Percentiles rank a stretch among this genome's conserved stretches.
These are phyloP conservation scores for Mastomys natalensis DNA, from an alignment of 2,113 vertebrate genomes.

Conservation along the genomic window DNA sequence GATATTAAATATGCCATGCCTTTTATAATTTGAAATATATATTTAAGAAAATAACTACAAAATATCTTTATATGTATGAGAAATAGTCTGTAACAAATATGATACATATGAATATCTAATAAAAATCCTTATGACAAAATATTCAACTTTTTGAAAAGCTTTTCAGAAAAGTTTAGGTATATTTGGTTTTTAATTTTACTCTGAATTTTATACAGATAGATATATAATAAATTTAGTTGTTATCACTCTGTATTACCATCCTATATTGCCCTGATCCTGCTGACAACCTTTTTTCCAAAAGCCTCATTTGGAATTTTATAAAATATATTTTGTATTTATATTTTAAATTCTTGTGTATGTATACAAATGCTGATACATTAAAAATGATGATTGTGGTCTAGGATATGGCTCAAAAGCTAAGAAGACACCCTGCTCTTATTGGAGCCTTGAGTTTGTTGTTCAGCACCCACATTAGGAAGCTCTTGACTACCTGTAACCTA, in stretches of 20 bases:
- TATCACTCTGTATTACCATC: background rate
- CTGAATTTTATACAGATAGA: background rate
- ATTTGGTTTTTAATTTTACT: background rate
- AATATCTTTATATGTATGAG: background rate
- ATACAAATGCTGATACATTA: background rate
- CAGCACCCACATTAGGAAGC: background rate
- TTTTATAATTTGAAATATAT: background rate
- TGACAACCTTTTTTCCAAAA: background rate
- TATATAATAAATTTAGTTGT: background rate
- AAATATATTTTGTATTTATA: background rate
- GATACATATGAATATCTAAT: background rate
- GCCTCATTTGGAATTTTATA: background rate
- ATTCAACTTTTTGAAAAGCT: background rate
- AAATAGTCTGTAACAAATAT: background rate
- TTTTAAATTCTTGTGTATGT: background rate
- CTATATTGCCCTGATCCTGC: background rate
- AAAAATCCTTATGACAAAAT: background rate
- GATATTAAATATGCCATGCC: background rate
- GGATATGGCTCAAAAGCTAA: background rate
- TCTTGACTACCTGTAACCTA: background rate
- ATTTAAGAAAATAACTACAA: conserved; percentile 13
- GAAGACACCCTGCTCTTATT: background rate
- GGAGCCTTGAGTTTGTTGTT: background rate
- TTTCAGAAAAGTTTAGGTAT: background rate
- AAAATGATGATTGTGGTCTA: background rate